These are phyloP conservation scores for Thyatira batis DNA, from an alignment of 2,888 invertebrate species.

Conservation along the genomic window DNA sequence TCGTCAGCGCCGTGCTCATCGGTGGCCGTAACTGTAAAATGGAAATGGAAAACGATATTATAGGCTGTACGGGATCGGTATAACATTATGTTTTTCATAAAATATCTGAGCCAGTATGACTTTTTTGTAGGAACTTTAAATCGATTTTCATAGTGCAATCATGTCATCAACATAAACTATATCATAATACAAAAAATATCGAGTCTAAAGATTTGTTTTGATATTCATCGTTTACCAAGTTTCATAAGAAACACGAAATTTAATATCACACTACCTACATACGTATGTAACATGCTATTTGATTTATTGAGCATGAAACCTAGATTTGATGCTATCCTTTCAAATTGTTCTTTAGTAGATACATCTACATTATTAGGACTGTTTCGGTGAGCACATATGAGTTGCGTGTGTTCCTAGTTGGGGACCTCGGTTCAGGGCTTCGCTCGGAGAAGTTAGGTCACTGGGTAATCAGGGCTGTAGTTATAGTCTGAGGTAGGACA, in stretches of 20 bases:
- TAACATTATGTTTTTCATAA: background rate
- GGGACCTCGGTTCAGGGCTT: too few relatives aligned
- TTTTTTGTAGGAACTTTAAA: too few relatives aligned
- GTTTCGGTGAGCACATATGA: too few relatives aligned
- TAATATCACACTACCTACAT: background rate
- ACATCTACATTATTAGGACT: too few relatives aligned
- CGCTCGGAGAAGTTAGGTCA: too few relatives aligned
- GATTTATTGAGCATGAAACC: background rate
- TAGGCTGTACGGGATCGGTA: background rate
- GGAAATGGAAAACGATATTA: conserved; percentile 13
- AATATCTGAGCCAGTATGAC: background rate
- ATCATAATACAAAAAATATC: too few relatives aligned
- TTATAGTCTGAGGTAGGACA: too few relatives aligned
- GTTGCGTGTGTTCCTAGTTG: too few relatives aligned
- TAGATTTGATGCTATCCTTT: background rate
- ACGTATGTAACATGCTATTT: background rate
- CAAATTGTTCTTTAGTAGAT: background rate
- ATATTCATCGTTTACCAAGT: background rate
- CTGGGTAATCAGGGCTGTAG: too few relatives aligned
- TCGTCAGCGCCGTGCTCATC: conserved; percentile 73
- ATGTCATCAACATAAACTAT: background rate
- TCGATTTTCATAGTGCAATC: too few relatives aligned
- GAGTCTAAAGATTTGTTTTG: background rate
- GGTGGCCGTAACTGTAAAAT: conserved; percentile 77
- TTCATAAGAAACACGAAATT: background rate